Conservation (phyloP, 2,888 invertebrate species). For the Onthophagus sagittarius region DNA sequence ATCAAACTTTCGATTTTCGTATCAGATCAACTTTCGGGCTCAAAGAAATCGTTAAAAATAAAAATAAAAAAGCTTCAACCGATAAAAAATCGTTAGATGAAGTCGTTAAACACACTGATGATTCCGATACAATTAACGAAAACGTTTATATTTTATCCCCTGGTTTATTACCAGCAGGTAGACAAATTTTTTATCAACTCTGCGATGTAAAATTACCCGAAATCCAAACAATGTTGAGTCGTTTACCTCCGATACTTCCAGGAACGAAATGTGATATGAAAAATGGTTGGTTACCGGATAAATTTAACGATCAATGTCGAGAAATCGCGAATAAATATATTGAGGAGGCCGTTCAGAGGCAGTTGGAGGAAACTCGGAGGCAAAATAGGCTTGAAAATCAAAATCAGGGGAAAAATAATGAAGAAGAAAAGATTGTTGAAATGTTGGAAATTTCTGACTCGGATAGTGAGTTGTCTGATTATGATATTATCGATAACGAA, state of each 20-base stretch:
- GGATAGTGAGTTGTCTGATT: slow-evolving; percentile 21
- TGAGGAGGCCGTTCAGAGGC: slow-evolving; percentile 47
- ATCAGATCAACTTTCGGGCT: slow-evolving; percentile 51
- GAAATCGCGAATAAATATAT: slow-evolving; percentile 68
- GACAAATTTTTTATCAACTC: slow-evolving; percentile 89
- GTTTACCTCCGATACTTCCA: slow-evolving; percentile 59
- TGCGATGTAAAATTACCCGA: slow-evolving; percentile 77
- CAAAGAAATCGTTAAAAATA: slow-evolving; percentile 1
- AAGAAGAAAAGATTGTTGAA: slow-evolving; percentile 22
- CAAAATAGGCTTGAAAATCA: slow-evolving; percentile 13
- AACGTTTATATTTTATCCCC: slow-evolving; percentile 61
- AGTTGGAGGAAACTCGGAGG: slow-evolving; percentile 36
- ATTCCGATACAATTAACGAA: slow-evolving; percentile 41
- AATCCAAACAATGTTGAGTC: slow-evolving; percentile 70
- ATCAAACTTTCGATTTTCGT: slow-evolving; percentile 86
- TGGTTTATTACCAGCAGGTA: slow-evolving; percentile 71
- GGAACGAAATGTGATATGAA: slow-evolving; percentile 65
- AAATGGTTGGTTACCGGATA: slow-evolving; percentile 74
- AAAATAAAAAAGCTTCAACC: not conserved
- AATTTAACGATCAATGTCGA: slow-evolving; percentile 66
- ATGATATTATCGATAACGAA: slow-evolving; percentile 21
- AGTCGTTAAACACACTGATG: slow-evolving; percentile 23
- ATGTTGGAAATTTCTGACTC: slow-evolving; percentile 25
- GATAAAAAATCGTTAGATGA: slow-evolving; percentile 31
- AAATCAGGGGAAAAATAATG: slow-evolving; percentile 13